Conservation (phyloP, 2,888 invertebrate species). For the Thecocarcelia acutangulata region DNA sequence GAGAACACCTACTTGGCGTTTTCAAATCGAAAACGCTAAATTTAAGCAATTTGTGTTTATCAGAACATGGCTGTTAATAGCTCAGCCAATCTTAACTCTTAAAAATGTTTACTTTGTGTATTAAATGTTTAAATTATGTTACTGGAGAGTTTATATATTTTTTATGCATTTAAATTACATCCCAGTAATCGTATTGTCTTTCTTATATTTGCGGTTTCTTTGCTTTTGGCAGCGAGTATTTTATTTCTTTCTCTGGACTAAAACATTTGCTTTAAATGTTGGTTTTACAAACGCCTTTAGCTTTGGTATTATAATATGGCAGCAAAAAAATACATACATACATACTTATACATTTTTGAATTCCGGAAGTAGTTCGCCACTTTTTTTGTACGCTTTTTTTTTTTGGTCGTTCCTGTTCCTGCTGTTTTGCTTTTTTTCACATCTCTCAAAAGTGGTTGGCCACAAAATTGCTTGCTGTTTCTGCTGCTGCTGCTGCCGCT, state of each 20-base stretch:
- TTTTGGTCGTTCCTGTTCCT: conserved; percentile 24
- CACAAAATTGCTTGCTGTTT: conserved; percentile 54
- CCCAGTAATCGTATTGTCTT: conserved; percentile 2
- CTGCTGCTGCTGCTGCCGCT: conserved; percentile 14
- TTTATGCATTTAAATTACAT: conserved; percentile 11
- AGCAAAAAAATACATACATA: too few relatives aligned
- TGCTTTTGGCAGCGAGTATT: conserved; percentile 9
- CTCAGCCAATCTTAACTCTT: too few relatives aligned
- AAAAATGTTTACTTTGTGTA: too few relatives aligned
- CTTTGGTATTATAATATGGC: conserved; percentile 11
- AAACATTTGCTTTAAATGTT: conserved; percentile 45
- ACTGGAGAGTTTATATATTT: too few relatives aligned
- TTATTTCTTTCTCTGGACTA: neutral
- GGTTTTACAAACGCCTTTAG: conserved; percentile 37
- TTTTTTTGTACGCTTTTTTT: neutral
- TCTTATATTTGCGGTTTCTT: conserved; percentile 20
- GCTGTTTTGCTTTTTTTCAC: neutral
- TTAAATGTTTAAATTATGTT: too few relatives aligned
- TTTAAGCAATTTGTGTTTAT: too few relatives aligned
- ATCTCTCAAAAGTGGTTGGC: conserved; percentile 43
- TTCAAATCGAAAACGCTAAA: too few relatives aligned
- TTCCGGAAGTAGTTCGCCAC: conserved; percentile 49
- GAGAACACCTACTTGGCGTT: too few relatives aligned
- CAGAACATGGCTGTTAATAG: too few relatives aligned
- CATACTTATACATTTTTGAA: conserved; percentile 9